phyloP scores from a whole-genome alignment of 2,797 vertebrate genomes.

The Chelonia mydas region DNA sequence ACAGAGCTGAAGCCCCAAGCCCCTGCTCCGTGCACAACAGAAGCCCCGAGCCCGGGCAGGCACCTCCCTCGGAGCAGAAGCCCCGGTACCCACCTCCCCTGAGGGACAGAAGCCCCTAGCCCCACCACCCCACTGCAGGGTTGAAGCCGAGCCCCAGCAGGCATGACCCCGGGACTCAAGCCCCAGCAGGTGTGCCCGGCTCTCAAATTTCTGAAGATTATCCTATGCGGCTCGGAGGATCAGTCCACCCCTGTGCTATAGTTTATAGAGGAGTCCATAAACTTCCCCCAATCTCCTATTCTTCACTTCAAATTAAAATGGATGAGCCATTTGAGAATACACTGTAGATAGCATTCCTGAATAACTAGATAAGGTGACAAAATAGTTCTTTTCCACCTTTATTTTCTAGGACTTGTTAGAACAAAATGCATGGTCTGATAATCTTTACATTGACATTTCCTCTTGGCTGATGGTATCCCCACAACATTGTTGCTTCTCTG shows the following conservation, averaged over 20 bases:
- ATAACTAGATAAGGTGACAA: background rate
- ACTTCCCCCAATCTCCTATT: background rate
- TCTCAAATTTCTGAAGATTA: too few species aligned
- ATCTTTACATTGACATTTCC: accelerated
- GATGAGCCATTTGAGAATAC: background rate
- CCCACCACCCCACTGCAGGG: too few species aligned
- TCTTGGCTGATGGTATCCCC: accelerated
- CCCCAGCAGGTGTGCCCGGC: too few species aligned
- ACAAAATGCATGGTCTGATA: background rate
- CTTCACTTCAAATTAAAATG: background rate
- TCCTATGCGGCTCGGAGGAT: too few species aligned
- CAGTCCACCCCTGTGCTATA: background rate
- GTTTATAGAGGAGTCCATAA: accelerated
- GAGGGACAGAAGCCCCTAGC: too few species aligned
- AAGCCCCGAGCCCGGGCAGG: too few species aligned
- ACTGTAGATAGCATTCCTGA: background rate
- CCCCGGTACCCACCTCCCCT: too few species aligned
- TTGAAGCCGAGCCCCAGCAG: too few species aligned
- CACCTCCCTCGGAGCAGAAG: too few species aligned
- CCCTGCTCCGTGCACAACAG: too few species aligned
- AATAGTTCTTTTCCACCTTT: background rate
- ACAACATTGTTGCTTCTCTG: accelerated
- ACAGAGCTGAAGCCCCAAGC: too few species aligned
- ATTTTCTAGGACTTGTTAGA: background rate
- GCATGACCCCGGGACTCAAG: too few species aligned